phyloP scores from a whole-genome alignment of 2,113 vertebrate species.

The rabbit (Oryctolagus cuniculus) region mOryCun1.1 NC_091433.1:122633501-122634000 shows the following conservation, averaged over 20 bases:
- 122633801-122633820: fast-evolving
- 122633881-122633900: neutral
- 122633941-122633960: neutral
- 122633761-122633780: neutral
- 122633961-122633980: neutral
- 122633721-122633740: too few species aligned
- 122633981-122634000: neutral
- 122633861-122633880: neutral
- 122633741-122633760: neutral
- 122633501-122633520: too few species aligned
- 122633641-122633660: too few species aligned
- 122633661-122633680: too few species aligned
- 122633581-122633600: too few species aligned
- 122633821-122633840: neutral
- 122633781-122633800: neutral
- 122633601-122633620: too few species aligned
- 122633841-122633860: neutral
- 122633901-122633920: neutral
- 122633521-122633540: too few species aligned
- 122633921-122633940: neutral
- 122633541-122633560: too few species aligned
- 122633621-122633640: too few species aligned
- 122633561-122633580: too few species aligned
- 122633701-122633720: too few species aligned
- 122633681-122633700: too few species aligned